Conservation (phyloP, 1,140 invertebrate genomes). For the Lithobius niger region DNA sequence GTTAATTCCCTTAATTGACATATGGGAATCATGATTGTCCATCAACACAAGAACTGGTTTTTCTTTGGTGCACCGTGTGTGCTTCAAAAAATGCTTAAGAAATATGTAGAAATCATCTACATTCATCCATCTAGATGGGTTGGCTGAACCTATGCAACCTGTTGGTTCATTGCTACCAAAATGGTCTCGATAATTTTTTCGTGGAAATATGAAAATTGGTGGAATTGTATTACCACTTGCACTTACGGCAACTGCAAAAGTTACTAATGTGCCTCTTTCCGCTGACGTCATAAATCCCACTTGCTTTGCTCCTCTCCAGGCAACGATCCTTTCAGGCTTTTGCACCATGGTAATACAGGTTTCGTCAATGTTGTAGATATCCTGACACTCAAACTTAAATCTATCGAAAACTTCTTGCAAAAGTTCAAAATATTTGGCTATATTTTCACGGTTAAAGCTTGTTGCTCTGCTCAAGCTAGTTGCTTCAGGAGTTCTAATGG, state of each 20-base stretch:
- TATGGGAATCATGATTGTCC: slow-evolving; percentile 32
- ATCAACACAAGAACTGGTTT: slow-evolving; percentile 23
- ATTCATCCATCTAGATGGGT: slow-evolving; percentile 24
- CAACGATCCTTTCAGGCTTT: slow-evolving; percentile 6
- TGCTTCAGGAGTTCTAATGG: neutral
- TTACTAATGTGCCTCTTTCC: slow-evolving; percentile 23
- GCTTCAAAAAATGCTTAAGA: slow-evolving; percentile 28
- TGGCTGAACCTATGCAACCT: slow-evolving; percentile 18
- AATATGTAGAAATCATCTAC: slow-evolving; percentile 18
- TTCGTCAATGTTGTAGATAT: slow-evolving; percentile 1
- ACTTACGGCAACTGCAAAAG: slow-evolving; percentile 9
- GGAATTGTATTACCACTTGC: slow-evolving; percentile 7
- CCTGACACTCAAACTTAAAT: neutral
- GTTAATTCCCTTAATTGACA: slow-evolving; percentile 21
- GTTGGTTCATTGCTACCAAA: slow-evolving; percentile 14
- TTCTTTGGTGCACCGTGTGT: slow-evolving; percentile 19
- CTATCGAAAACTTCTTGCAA: neutral
- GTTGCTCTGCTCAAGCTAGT: neutral
- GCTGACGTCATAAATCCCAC: slow-evolving; percentile 30
- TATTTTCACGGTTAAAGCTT: neutral
- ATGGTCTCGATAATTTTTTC: slow-evolving; percentile 4
- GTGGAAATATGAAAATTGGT: slow-evolving; percentile 9
- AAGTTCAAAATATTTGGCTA: neutral
- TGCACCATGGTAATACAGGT: slow-evolving; percentile 10
- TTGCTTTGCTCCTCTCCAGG: slow-evolving; percentile 21